A percentile compares a stretch with the other conserved stretches of the same genome.
phyloP scores from a whole-genome alignment of 2,888 invertebrate species.

The Siphlonurus alternatus region DNA sequence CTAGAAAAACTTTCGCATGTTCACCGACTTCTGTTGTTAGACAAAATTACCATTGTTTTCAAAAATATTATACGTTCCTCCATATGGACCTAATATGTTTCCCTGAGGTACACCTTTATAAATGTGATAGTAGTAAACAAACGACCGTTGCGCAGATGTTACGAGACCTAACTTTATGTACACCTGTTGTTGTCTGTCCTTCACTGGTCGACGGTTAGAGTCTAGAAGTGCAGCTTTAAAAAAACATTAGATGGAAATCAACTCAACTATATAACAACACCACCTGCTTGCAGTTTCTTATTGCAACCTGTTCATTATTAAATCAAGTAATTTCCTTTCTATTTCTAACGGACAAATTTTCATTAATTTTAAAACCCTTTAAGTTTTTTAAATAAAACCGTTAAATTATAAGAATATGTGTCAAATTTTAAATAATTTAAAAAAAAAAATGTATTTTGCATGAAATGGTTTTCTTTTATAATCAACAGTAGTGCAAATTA shows the following conservation, averaged over 20 bases:
- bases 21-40: background rate
- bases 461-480: no score
- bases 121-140: no score
- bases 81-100: no score
- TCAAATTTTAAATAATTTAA: no score
- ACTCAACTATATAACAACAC: background rate
- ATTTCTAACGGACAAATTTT: background rate
- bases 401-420: no score
- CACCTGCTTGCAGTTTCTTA: background rate
- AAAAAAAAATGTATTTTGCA: no score
- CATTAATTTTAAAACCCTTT: background rate
- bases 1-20: background rate
- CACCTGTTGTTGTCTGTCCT: background rate
- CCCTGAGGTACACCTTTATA: no score
- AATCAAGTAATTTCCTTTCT: background rate
- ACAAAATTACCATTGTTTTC: no score
- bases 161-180: background rate
- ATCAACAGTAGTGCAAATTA: no score
- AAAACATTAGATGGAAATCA: background rate
- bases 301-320: background rate
- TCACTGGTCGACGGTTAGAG: background rate
- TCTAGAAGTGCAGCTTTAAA: no score
- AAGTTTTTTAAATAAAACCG: no score
- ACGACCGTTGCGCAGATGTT: background rate
- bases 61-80: no score